A percentile compares a stretch with the other conserved stretches of the same genome.
Conservation (phyloP, 2,888 invertebrate species). For the Hirtodrosophila confusa region DNA sequence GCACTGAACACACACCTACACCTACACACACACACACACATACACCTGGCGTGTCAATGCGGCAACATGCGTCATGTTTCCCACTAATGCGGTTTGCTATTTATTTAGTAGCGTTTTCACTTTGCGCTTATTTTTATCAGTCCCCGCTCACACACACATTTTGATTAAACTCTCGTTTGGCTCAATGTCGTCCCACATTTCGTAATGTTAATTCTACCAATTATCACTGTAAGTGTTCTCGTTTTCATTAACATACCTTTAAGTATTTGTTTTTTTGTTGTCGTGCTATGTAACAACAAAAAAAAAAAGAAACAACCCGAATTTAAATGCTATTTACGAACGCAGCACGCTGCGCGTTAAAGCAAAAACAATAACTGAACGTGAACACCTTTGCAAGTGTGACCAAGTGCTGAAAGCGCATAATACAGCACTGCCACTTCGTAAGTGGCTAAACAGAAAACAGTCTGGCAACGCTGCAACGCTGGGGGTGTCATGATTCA, state of each 20-base stretch:
- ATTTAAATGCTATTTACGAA: slow-evolving; percentile 37
- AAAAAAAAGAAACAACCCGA: slow-evolving; percentile 52
- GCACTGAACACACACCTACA: slow-evolving; percentile 23
- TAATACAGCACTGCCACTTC: neutral
- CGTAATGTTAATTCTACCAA: slow-evolving; percentile 10
- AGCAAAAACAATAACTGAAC: slow-evolving; percentile 56
- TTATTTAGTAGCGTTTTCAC: slow-evolving; percentile 55
- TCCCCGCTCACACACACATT: neutral
- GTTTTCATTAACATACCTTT: slow-evolving; percentile 64
- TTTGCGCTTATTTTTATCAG: slow-evolving; percentile 50
- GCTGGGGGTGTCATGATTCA: too few species aligned
- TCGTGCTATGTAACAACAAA: slow-evolving; percentile 61
- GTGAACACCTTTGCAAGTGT: slow-evolving; percentile 4
- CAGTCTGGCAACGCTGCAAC: neutral
- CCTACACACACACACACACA: slow-evolving; percentile 23
- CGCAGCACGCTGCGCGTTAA: slow-evolving; percentile 40
- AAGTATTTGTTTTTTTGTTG: slow-evolving; percentile 61
- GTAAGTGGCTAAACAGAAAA: neutral
- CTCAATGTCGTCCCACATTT: slow-evolving; percentile 2
- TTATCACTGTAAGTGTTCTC: slow-evolving; percentile 57
- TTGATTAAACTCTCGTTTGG: slow-evolving; percentile 21
- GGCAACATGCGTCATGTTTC: slow-evolving; percentile 68
- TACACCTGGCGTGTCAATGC: slow-evolving; percentile 42
- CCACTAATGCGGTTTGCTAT: slow-evolving; percentile 48
- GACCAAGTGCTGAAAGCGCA: slow-evolving; percentile 3